Evolutionary conservation across 2,113 vertebrate genomes (phyloP).

Genomic region (Peromyscus maniculatus): DNA sequence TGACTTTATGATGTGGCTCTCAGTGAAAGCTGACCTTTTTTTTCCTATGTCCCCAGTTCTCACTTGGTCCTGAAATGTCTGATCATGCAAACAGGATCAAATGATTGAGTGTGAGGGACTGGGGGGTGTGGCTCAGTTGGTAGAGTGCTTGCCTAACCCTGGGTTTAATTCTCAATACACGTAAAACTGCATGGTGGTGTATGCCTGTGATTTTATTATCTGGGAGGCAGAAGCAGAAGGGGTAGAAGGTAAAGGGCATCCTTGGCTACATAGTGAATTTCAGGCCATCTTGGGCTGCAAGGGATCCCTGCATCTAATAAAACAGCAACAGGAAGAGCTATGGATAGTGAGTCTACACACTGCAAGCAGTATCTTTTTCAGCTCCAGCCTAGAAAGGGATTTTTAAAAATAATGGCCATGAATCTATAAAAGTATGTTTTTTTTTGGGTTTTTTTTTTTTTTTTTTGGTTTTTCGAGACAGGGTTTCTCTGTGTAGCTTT

Average conservation of each 20-base stretch:
- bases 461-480: too few relatives aligned
- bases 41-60: constrained; percentile 66
- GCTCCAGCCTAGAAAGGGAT: constrained; percentile 68
- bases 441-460: too few relatives aligned
- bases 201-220: background rate
- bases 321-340: background rate
- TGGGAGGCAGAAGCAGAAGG: background rate
- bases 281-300: background rate
- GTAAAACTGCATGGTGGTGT: background rate
- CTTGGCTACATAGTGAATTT: background rate
- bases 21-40: constrained; percentile 81
- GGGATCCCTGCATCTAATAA: background rate
- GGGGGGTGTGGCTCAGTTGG: background rate
- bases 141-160: background rate
- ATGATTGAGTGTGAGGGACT: background rate
- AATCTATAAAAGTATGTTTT: too few relatives aligned
- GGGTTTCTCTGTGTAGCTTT: too few relatives aligned
- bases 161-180: background rate
- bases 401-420: constrained; percentile 81
- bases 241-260: background rate
- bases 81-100: constrained; percentile 67
- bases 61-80: constrained; percentile 81
- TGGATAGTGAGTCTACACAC: background rate
- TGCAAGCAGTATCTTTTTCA: constrained; percentile 74
- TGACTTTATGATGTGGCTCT: constrained; percentile 79